Evolutionary conservation across 2,797 vertebrate genomes (phyloP), one percentile per base, ranked within the genome.

Genomic region (Rhyacichthys aspro): DNA sequence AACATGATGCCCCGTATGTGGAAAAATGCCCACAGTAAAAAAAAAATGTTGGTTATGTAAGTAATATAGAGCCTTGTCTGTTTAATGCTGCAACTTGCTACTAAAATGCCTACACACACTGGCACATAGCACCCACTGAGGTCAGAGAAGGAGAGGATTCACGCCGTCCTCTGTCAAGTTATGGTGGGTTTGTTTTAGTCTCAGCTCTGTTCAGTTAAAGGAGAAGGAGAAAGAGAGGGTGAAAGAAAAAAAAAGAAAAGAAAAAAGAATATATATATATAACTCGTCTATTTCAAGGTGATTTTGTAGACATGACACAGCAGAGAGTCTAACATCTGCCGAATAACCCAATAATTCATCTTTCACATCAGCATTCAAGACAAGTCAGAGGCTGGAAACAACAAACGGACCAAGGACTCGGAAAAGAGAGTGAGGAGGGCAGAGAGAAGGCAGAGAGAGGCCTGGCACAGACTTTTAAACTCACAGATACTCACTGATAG

Each of bases 321-420:
- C 85, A 75, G 67, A 80, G 63, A 83, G 80, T 83, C 78, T 60
- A 86, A 89, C 84, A 88, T 85, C 86, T 87, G 84, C 88, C 87
- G 82, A 81, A 86, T 85, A 89, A 86, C 82, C 82, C 84, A 84
- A 89, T 86, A 87, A 86, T 82, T 88, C 88, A 90, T 85, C 83
- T 74, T 67, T 69, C 68, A 78, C 85, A 92, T 91, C 84, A 90
- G 85, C 88, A 92, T 92, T 91, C 90, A 88, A 79, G 75, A 79
- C 83, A 78, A 82, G 84, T 67, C 76, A 76, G 38, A 58, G 67
- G 77, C 69, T 84, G 73, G 81, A 88, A 85, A 85, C 81, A 86
- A 88, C 81, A 80, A 78, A 81, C 63, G 66, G 79, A 79, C 72
- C 87, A 87, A 83, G 85, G 89, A 88, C 88, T 85, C 55, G 33